Evolutionary conservation across 2,888 invertebrate species (phyloP).

Genomic region (Plusia festucae): DNA sequence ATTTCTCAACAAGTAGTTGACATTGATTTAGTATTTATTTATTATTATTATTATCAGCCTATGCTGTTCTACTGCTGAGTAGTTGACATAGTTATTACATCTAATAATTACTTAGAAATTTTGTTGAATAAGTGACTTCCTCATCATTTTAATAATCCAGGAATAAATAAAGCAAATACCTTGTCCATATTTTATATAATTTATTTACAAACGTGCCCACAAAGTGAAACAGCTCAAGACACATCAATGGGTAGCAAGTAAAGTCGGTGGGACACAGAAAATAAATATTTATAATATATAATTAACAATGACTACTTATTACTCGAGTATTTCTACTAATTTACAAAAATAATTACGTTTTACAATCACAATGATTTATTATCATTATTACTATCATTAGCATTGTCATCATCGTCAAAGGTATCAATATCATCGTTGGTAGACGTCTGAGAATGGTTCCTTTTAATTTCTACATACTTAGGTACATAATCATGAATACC

Average conservation of each 20-base stretch:
- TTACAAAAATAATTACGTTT: constrained; percentile 21
- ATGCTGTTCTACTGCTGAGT: no score
- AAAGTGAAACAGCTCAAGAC: constrained; percentile 49
- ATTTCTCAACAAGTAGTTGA: no score
- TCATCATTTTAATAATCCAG: no score
- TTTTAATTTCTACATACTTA: constrained; percentile 80
- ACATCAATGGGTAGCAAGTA: constrained; percentile 39
- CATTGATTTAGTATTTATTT: no score
- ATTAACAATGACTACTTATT: constrained; percentile 36
- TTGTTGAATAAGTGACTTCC: no score
- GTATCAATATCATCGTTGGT: constrained; percentile 31
- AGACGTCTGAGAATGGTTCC: constrained; percentile 68
- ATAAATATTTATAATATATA: constrained; percentile 37
- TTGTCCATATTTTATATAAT: constrained; percentile 25
- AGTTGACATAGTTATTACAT: no score
- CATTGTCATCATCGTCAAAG: constrained; percentile 2
- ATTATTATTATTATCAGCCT: no score
- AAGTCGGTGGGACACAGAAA: constrained; percentile 64
- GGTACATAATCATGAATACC: constrained; percentile 72
- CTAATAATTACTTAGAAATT: no score
- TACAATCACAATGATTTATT: constrained; percentile 41
- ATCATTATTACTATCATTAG: constrained; percentile 14
- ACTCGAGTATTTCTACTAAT: constrained; percentile 20
- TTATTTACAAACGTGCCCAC: constrained; percentile 66
- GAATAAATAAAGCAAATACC: constrained; percentile 22